These are phyloP conservation scores for Zoanthus sansibaricus DNA, from an alignment of 92 coral and sea anemone genomes.

Conservation along the genomic window DNA sequence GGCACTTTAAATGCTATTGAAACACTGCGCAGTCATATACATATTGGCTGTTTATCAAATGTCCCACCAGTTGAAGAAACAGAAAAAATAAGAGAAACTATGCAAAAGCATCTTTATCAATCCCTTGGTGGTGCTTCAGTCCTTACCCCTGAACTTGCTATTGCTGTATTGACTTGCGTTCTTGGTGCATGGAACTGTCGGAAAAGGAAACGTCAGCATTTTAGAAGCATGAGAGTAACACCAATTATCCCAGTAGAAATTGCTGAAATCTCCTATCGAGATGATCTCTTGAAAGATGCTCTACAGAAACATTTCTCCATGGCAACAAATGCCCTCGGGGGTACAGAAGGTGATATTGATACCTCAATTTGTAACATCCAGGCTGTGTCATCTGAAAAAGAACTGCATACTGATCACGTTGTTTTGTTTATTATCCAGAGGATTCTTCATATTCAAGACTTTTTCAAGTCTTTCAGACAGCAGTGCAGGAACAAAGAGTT, in stretches of 20 bases:
- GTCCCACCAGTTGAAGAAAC: slow-evolving; percentile 82
- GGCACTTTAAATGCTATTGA: slow-evolving; percentile 60
- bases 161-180: slow-evolving; percentile 67
- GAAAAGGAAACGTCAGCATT: slow-evolving; percentile 39
- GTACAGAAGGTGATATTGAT: background rate
- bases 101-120: slow-evolving; percentile 70
- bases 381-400: slow-evolving; percentile 52
- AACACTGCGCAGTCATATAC: slow-evolving; percentile 67
- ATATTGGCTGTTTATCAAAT: slow-evolving; percentile 71
- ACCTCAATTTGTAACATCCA: slow-evolving; percentile 19
- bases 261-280: slow-evolving; percentile 37
- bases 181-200: slow-evolving; percentile 76
- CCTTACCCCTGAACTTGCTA: slow-evolving; percentile 77
- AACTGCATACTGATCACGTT: slow-evolving; percentile 53
- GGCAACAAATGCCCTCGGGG: slow-evolving; percentile 7
- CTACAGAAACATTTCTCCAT: slow-evolving; percentile 35
- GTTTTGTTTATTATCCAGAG: slow-evolving; percentile 69
- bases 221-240: slow-evolving; percentile 31
- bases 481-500: slow-evolving; percentile 71
- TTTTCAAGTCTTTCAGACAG: slow-evolving; percentile 51
- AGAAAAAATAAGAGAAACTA: slow-evolving; percentile 65
- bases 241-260: slow-evolving; percentile 67
- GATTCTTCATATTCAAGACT: slow-evolving; percentile 74
- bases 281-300: slow-evolving; percentile 26
- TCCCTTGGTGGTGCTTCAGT: slow-evolving; percentile 71